A percentile compares a stretch with the other conserved stretches of the same genome.
Conservation (phyloP, 64 coral and sea anemone genomes). For the Porites australiensis region DNA sequence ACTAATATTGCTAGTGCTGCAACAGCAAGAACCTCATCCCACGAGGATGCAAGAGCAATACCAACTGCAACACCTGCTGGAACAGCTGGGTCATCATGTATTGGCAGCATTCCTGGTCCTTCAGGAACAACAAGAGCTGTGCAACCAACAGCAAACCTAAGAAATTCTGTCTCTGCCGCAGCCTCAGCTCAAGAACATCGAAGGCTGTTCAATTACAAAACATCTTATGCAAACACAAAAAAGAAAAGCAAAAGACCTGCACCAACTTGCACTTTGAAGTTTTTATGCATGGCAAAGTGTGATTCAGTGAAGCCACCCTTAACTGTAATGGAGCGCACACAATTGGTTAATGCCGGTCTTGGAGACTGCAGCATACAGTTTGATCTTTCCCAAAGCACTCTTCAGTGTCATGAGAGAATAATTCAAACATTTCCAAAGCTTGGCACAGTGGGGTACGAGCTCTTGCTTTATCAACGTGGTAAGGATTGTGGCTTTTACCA, state of each 20-base stretch:
- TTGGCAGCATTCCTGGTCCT: conserved; percentile 22
- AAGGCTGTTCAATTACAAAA: conserved; percentile 23
- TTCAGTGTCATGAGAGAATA: conserved; percentile 8
- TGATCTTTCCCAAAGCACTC: neutral
- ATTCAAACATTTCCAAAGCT: conserved; percentile 11
- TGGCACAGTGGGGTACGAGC: conserved; percentile 1
- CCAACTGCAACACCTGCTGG: conserved; percentile 22
- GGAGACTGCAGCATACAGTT: conserved; percentile 12
- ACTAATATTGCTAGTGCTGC: conserved; percentile 20
- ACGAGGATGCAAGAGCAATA: conserved; percentile 16
- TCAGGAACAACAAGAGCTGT: conserved; percentile 14
- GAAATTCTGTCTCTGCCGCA: conserved; percentile 14
- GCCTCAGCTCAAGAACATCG: conserved; percentile 21
- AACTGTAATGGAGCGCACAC: neutral
- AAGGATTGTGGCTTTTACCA: conserved; percentile 35
- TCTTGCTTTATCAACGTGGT: conserved; percentile 37
- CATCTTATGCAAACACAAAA: conserved; percentile 20
- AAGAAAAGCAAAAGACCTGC: conserved; percentile 21
- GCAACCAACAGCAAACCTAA: conserved; percentile 22
- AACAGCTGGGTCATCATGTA: conserved; percentile 23
- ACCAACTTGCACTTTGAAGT: conserved; percentile 10
- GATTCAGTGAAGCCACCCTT: conserved; percentile 10
- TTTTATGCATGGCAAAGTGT: neutral
- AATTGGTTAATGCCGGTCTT: conserved; percentile 16
- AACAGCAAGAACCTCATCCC: conserved; percentile 23